Evolutionary conservation across 2,888 invertebrate species (phyloP).

Genomic region (Parapristionchus giblindavisi): DNA sequence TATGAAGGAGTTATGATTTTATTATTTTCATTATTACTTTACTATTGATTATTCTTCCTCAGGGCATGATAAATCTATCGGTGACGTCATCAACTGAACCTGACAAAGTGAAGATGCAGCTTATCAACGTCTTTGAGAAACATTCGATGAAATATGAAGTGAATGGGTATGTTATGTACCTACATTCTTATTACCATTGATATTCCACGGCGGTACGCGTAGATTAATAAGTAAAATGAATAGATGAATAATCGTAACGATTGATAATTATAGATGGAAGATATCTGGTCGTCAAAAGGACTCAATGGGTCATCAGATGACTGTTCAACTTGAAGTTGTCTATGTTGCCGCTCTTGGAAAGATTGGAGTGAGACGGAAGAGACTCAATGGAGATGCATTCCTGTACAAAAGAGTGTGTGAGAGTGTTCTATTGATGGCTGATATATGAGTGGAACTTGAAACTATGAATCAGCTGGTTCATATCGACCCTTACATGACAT

Average conservation of each 20-base stretch:
- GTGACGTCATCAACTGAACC: conserved; percentile 78
- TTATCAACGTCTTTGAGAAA: conserved; percentile 75
- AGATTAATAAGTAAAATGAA: too few relatives aligned
- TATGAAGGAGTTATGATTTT: not conserved
- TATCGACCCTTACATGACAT: too few relatives aligned
- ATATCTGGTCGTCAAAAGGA: conserved; percentile 78
- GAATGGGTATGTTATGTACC: conserved; percentile 52
- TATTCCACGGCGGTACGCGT: not conserved
- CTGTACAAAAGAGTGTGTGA: conserved; percentile 83
- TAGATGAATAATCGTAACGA: too few relatives aligned
- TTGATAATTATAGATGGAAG: conserved; percentile 77
- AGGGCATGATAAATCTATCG: conserved; percentile 80
- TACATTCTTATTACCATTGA: not conserved
- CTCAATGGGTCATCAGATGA: conserved; percentile 73
- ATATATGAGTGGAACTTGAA: conserved; percentile 17
- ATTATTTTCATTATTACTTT: not conserved
- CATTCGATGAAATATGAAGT: conserved; percentile 57
- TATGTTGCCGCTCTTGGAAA: conserved; percentile 71
- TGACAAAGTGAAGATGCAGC: conserved; percentile 76
- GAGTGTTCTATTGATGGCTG: conserved; percentile 74
- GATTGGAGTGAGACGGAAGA: conserved; percentile 46
- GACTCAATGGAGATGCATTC: conserved; percentile 82
- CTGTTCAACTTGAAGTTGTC: conserved; percentile 80
- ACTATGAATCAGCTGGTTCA: too few relatives aligned
- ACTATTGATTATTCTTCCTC: conserved; percentile 22